phyloP scores from a whole-genome alignment of 2,113 vertebrate genomes.

The Antigone vipio region DNA sequence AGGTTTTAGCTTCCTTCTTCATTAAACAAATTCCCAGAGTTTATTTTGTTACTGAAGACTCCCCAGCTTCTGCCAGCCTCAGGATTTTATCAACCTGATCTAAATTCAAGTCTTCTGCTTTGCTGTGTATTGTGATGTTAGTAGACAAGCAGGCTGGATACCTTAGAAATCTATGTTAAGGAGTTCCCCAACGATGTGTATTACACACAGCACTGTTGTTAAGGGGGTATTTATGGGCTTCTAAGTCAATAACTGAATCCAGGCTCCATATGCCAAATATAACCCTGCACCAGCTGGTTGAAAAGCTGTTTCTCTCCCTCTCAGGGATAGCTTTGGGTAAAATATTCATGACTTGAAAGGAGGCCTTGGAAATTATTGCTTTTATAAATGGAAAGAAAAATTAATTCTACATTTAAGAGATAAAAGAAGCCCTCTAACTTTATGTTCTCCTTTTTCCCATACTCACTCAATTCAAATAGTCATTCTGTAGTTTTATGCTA shows the following conservation, averaged over 20 bases:
- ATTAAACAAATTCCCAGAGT: neutral
- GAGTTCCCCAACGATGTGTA: conserved; percentile 59
- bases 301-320: conserved; percentile 75
- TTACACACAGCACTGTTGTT: conserved; percentile 56
- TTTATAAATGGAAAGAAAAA: conserved; percentile 37
- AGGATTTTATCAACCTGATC: neutral
- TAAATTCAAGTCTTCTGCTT: neutral
- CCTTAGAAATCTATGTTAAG: conserved; percentile 44
- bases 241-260: conserved; percentile 71
- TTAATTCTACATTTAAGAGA: neutral
- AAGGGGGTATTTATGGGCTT: conserved; percentile 65
- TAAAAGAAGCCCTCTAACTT: neutral
- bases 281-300: conserved; percentile 73
- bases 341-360: conserved; percentile 73
- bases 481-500: neutral
- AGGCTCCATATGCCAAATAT: conserved; percentile 75
- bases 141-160: conserved; percentile 18
- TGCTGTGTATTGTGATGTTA: neutral
- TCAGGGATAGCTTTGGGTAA: conserved; percentile 66
- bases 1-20: neutral
- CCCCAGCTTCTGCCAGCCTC: neutral
- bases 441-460: neutral
- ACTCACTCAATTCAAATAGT: neutral
- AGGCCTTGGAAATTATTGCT: conserved; percentile 40
- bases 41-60: neutral